Conservation (phyloP, 92 coral and sea anemone species). For the Muricea muricata region DNA sequence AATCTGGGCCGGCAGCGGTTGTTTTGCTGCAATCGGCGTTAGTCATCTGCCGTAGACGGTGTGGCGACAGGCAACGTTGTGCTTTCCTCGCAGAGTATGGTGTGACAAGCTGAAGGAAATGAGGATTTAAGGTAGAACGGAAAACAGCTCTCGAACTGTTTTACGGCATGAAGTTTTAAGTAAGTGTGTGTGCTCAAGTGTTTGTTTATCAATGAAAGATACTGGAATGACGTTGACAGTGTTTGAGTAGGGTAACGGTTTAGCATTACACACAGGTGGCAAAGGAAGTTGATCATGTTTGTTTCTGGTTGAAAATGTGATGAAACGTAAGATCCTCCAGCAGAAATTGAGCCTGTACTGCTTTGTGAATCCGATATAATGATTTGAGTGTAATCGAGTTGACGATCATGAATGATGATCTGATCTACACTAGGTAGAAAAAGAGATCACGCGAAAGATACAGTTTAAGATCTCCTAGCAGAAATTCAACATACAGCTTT, state of each 20-base stretch:
- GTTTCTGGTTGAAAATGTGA: no score
- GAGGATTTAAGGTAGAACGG: background rate
- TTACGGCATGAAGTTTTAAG: background rate
- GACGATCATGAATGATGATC: no score
- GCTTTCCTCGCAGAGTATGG: background rate
- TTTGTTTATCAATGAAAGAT: background rate
- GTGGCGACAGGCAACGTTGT: background rate
- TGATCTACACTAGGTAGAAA: no score
- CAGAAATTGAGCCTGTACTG: no score
- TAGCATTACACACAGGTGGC: no score
- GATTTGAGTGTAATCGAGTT: no score
- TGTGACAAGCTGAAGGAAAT: background rate
- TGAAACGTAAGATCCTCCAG: no score
- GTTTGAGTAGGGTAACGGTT: background rate
- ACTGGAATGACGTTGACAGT: background rate
- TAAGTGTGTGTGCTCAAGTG: background rate
- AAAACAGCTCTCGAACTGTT: background rate
- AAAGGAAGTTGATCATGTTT: no score
- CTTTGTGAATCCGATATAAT: no score
- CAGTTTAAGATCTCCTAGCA: no score
- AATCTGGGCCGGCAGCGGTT: slow-evolving; percentile 32
- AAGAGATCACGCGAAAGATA: no score
- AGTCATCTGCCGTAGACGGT: background rate
- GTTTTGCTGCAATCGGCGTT: background rate
- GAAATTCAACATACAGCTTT: no score